Base-by-base conservation (phyloP, 64 coral and sea anemone species). In the Anthopleura sola region DNA sequence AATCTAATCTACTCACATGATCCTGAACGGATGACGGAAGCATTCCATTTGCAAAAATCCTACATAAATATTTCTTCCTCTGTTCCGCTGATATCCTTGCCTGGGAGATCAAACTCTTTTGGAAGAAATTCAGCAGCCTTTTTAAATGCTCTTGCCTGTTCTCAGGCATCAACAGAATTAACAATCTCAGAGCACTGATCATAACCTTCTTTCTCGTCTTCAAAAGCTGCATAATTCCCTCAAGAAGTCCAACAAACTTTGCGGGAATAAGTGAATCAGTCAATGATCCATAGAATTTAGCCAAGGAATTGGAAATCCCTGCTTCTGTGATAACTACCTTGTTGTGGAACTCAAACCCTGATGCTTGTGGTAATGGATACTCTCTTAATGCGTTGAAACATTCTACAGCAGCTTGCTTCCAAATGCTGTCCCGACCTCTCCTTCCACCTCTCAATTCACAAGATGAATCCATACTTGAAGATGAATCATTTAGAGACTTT, bases 231-330 rank as follows among this genome's bases (percentile, higher is more conserved):
- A 97, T 71, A 9, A 97, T 87, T 33, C 54, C 80, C 84, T 92
- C 82, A 20, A 97, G 83, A 18, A 92, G 50, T 34, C 37, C 40
- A 66, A 80, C 56, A 48, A 92, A 83, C 86, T 87, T 97, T 79
- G 76, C 84, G 31, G 94, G 94, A 55, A 97, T 90, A 69, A 97
- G 51, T 24, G 94, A 84, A 78, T 97, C 94, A 26, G 51, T 12
- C 8, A 97, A 74, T 6, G 94, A 90, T 17, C 83, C 83, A 81
- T 97, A 97, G 60, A 85, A 97, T 55, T 92, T 82, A 55, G 74
- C 82, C 62, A 97, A 44, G 11, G 91, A 75, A 55, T 97, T 84
- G n/a, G 84, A 89, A 82, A 97, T 89, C n/a, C 80, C 87, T 86
- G 84, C 79, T 36, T 92, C 85, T 9, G 91, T 84, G 37, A 83